These are phyloP conservation scores for Troilus luridus DNA, from an alignment of 2,888 invertebrate species.

Conservation along the genomic window DNA sequence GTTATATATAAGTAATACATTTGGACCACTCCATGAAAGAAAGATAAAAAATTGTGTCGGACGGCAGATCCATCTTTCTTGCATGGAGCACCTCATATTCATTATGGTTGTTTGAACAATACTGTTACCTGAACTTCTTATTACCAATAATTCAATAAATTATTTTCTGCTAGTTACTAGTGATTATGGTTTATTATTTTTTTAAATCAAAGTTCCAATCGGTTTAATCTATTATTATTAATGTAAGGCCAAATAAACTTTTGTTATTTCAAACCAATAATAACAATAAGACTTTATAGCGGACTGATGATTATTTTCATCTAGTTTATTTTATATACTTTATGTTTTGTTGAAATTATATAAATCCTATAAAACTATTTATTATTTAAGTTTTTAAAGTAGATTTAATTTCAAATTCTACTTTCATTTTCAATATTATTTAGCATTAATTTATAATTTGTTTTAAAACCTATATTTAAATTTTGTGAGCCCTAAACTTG, in stretches of 20 bases:
- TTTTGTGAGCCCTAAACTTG: background rate
- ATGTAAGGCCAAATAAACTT: background rate
- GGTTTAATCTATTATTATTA: background rate
- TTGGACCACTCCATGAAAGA: too few species aligned
- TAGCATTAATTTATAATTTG: background rate
- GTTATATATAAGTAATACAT: background rate
- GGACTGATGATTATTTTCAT: background rate
- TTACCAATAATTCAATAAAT: background rate
- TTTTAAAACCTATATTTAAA: background rate
- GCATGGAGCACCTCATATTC: background rate
- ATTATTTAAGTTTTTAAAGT: too few species aligned
- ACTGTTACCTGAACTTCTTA: background rate
- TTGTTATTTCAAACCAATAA: background rate
- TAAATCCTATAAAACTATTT: background rate
- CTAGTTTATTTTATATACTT: background rate
- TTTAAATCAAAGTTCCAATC: background rate
- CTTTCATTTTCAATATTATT: background rate
- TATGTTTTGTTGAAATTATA: background rate
- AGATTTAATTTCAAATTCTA: background rate
- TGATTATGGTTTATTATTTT: background rate
- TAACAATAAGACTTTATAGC: background rate
- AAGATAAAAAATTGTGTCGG: too few species aligned
- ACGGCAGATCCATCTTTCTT: too few species aligned
- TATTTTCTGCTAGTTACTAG: background rate
- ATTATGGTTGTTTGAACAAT: background rate